A percentile compares a stretch with the other conserved stretches of the same genome.
These are phyloP conservation scores for Pelosia muscerda DNA, from an alignment of 2,888 invertebrate species.

Conservation along the genomic window DNA sequence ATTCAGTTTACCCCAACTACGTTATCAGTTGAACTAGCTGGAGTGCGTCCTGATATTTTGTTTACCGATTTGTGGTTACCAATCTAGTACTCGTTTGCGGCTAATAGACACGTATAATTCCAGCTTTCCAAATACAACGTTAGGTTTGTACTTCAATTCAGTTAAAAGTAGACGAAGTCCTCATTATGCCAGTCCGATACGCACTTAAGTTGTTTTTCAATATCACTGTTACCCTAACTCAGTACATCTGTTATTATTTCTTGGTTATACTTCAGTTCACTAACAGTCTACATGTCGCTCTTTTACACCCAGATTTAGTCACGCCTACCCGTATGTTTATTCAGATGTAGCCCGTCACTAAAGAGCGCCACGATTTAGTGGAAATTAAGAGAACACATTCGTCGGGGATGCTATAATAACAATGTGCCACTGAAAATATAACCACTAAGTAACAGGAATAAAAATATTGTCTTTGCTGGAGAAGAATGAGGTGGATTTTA, in stretches of 20 bases:
- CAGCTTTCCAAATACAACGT: too few species aligned
- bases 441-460: conserved; percentile 68
- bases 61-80: too few species aligned
- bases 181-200: too few species aligned
- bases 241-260: conserved; percentile 1
- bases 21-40: too few species aligned
- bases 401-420: conserved; percentile 82
- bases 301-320: conserved; percentile 58
- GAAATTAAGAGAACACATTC: conserved; percentile 83
- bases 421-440: conserved; percentile 79
- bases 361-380: conserved; percentile 82
- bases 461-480: conserved; percentile 63
- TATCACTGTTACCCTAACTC: neutral
- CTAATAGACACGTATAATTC: too few species aligned
- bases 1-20: too few species aligned
- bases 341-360: conserved; percentile 82
- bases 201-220: neutral
- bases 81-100: too few species aligned
- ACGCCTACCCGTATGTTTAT: conserved; percentile 74
- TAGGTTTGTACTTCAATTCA: too few species aligned
- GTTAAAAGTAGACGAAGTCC: too few species aligned
- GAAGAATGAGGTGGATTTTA: conserved; percentile 36
- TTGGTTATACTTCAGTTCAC: neutral
- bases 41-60: too few species aligned
- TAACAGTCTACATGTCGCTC: conserved; percentile 21